Conservation (phyloP, 2,113 vertebrate genomes). For the Isurus oxyrinchus region DNA sequence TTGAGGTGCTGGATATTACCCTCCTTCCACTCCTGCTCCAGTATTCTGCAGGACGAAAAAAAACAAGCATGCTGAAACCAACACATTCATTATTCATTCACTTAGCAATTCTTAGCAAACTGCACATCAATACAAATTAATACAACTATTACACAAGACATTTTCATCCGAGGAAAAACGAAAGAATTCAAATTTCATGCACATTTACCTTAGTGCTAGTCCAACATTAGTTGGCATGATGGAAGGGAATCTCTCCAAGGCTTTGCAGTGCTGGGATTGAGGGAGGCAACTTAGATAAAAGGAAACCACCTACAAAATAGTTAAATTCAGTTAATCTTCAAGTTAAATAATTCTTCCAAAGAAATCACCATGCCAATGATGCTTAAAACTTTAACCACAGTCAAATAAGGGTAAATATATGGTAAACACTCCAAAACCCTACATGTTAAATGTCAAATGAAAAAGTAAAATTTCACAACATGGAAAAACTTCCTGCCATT, state of each 20-base stretch:
- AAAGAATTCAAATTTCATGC: not conserved
- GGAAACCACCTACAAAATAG: slow-evolving; percentile 73
- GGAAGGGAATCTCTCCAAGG: slow-evolving; percentile 81
- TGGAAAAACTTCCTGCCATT: not conserved
- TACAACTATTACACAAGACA: not conserved
- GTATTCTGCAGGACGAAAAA: slow-evolving; percentile 70
- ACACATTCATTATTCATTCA: slow-evolving; percentile 41
- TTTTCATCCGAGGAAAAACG: not conserved
- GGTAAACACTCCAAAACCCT: slow-evolving; percentile 9
- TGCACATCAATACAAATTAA: not conserved
- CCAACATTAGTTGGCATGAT: slow-evolving; percentile 82
- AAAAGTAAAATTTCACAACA: not conserved
- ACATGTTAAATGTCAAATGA: not conserved
- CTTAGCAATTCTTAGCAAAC: not conserved
- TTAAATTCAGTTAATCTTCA: not conserved
- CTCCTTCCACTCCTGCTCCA: slow-evolving; percentile 79
- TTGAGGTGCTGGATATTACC: slow-evolving; percentile 84
- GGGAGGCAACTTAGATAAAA: slow-evolving; percentile 85
- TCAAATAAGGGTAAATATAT: slow-evolving; percentile 40
- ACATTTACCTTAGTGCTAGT: slow-evolving; percentile 78
- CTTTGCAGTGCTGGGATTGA: slow-evolving; percentile 73
- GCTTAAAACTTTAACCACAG: not conserved
- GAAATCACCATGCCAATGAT: not conserved
- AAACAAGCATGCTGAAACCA: slow-evolving; percentile 49
- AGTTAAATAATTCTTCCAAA: not conserved